Evolutionary conservation across 2,113 vertebrate genomes (phyloP), one percentile per base, ranked within the genome.

Genomic region (Brachirus orientalis): DNA sequence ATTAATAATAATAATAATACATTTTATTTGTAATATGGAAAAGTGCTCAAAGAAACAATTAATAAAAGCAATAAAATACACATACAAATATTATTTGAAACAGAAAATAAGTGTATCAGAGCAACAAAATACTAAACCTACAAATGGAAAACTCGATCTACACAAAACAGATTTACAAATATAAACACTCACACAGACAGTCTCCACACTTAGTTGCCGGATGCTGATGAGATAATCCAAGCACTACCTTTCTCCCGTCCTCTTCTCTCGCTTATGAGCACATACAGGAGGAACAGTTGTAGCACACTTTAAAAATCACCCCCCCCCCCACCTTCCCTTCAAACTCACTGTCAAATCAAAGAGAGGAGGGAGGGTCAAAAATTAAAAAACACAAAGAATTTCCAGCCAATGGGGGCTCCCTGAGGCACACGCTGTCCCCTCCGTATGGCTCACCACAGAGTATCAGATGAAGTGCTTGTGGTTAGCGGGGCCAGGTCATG

Each of bases 391-490:
- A 76, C 72, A 77, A n/a, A 73, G 48, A 54, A 59, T 28, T 85
- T 83, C 64, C 77, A 84, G 81, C 92, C 91, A 94, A 93, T 93
- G 79, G 53, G 67, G 77, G 63, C 62, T 72, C 51, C 0, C 2
- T 10, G 63, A 76, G 84, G 74, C 83, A 40, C 84, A 80, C 74
- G 79, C 82, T 63, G 86, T 86, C 85, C 82, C 81, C 82, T 84
- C 79, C 41, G 72, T 78, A 53, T 63, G 82, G 89, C 86, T 88
- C 87, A 88, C 79, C 89, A 79, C 90, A 82, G 69, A 90, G 90
- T 91, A 89, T 92, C 86, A 82, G 75, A 90, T 92, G 91, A 92
- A 94, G 92, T 91, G 90, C 90, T 90, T 91, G 93, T 90, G 93
- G 93, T 92, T 88, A 89, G 85, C 83, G 77, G 80, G 68, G 63